These are phyloP conservation scores for Diachrysia chrysitis DNA, from an alignment of 2,888 invertebrate species.

Conservation along the genomic window DNA sequence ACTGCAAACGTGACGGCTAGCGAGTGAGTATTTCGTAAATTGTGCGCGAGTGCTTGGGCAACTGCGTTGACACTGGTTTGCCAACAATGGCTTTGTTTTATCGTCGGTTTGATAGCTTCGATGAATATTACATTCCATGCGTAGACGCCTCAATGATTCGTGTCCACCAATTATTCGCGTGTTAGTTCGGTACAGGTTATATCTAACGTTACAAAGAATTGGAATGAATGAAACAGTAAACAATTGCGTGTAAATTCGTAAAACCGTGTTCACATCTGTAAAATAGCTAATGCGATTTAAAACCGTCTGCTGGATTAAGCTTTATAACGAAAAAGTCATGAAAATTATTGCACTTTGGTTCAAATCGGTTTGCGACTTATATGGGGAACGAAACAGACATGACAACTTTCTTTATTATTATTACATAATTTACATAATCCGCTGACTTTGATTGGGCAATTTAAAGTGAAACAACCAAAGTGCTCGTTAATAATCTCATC, in stretches of 20 bases:
- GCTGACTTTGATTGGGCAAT: not conserved
- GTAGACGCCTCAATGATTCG: slow-evolving; percentile 36
- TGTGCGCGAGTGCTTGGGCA: slow-evolving; percentile 76
- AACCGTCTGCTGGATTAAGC: not conserved
- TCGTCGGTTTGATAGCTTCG: slow-evolving; percentile 52
- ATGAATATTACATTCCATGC: slow-evolving; percentile 50
- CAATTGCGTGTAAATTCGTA: not conserved
- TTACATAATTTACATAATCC: not conserved
- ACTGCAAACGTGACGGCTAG: slow-evolving; percentile 75
- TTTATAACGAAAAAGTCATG: not conserved
- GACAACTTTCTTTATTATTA: slow-evolving; percentile 3
- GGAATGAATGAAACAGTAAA: slow-evolving; percentile 29
- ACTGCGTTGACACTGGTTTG: slow-evolving; percentile 74
- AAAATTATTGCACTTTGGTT: not conserved
- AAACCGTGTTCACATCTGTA: not conserved
- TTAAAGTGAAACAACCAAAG: slow-evolving; percentile 17
- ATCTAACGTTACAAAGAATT: slow-evolving; percentile 21
- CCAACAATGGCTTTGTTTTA: slow-evolving; percentile 76
- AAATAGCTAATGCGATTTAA: not conserved
- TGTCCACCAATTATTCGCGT: slow-evolving; percentile 31
- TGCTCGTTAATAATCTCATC: slow-evolving; percentile 41
- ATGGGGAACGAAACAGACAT: not conserved
- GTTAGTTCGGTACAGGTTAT: slow-evolving; percentile 22
- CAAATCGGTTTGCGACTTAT: not conserved
- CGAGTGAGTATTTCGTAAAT: slow-evolving; percentile 80